Evolutionary conservation across 2,888 invertebrate species (phyloP), one percentile per base, ranked within the genome.

Genomic region (Epinotia demarniana): DNA sequence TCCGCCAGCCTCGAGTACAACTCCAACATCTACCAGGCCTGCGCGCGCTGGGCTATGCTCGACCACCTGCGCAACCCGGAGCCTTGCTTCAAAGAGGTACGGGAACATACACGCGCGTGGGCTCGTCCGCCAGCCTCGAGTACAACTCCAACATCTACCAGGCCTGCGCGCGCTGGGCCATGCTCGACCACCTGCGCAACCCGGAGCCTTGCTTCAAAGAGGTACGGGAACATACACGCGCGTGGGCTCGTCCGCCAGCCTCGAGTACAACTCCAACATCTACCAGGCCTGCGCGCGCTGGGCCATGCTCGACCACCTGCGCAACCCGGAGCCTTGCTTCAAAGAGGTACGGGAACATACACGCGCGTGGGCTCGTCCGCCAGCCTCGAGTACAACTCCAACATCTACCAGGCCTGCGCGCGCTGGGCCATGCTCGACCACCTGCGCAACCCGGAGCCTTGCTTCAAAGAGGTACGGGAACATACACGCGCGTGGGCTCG

Each of bases 391-490:
- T 99, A 99, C 94, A 99, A 99, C 92, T 97, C 98, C 83, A 99
- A 98, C 92, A 98, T 99, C 85, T 97, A 98, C 90, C 98, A 98
- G 92, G 98, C 98, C 12, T 98, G 98, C 80, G 98, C 98, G 79
- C 96, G 98, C 87, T 99, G 98, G 99, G 99, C 98, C 79, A 99
- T 99, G 98, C 95, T 99, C 78, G 98, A 99, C 92, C 98, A 98
- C 89, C 96, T 99, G 80, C 94, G 97, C 77, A 97, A 97, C 92
- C 98, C 99, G 6, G 97, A 97, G 87, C 96, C 97, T 58, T 98
- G 98, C 92, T 99, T 99, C 90, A 97, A 97, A 91, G 97, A 98
- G 94, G 97, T 97, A 81, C 49, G 5, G 1, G 3, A 3, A 43
- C 11, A 12, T 11, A n/a, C 78, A 98, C 98, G 55, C 96, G 97